Evolutionary conservation across 2,888 invertebrate species (phyloP), one percentile per base, ranked within the genome.

Genomic region (Liodrosophila aerea): DNA sequence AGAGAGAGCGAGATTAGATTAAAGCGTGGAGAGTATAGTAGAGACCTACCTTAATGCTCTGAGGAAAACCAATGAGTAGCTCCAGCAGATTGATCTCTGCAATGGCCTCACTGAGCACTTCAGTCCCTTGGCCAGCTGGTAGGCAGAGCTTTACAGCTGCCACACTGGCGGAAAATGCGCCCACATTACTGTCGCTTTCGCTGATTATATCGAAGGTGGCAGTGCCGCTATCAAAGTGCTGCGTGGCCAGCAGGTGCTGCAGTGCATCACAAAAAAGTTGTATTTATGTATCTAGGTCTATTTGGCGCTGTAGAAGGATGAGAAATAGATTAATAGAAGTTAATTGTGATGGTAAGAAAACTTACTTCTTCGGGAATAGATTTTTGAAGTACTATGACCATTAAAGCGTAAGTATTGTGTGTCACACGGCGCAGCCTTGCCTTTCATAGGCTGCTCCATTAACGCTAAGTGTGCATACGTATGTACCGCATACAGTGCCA

Each of bases 341-440:
- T 4, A 7, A 8, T 40, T 41, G 41, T 7, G 22, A 4, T 22
- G 5, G n/a, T n/a, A n/a, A n/a, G n/a, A n/a, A n/a, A n/a, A 85
- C 83, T 87, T 76, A 91, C 91, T 90, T 91, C 91, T 86, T 91
- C 91, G 11, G 92, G 92, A 86, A 91, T 91, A 85, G 91, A 91
- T 73, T 90, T 90, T 78, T 92, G 91, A 45, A 93, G 88, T 29
- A 92, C 91, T 72, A 92, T 91, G 22, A 92, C 90, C 91, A 92
- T 92, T 12, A 91, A 87, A 2, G 91, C 90, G 62, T 92, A 91
- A 82, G 92, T 92, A 76, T 91, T 91, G 7, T 92, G 86, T 3
- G 91, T 91, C 16, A 91, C 87, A 46, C 87, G 81, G 37, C 91
- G 90, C 27, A 92, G 81, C 18, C 86, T 11, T 7, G 5, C 7